Evolutionary conservation across 2,113 vertebrate species (phyloP).

Genomic region (Toxotes jaculatrix): DNA sequence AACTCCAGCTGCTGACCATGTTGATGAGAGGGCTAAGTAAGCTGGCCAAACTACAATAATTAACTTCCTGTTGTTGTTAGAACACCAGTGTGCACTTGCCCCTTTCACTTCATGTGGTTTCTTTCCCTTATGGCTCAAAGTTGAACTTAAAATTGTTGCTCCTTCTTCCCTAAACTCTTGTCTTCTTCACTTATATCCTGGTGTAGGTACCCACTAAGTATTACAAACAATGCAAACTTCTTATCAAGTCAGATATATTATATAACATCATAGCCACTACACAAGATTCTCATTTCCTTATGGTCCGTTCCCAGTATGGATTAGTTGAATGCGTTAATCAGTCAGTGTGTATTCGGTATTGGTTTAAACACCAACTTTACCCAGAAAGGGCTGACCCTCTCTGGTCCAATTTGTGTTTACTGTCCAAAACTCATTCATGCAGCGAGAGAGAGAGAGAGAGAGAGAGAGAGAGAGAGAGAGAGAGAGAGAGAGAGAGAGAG

Average conservation of each 20-base stretch:
- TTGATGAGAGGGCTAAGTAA: not conserved
- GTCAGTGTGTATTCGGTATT: constrained; percentile 3
- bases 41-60: not conserved
- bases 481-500: not conserved
- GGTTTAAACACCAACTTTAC: constrained; percentile 31
- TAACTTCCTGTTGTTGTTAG: not conserved
- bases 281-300: constrained; percentile 6
- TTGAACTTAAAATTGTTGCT: not conserved
- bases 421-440: constrained; percentile 58
- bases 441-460: not conserved
- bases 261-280: not conserved
- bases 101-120: no score
- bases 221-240: not conserved
- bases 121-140: not conserved
- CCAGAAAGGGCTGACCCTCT: not conserved
- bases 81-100: not conserved
- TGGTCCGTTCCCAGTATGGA: not conserved
- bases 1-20: not conserved
- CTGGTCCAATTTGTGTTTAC: constrained; percentile 40
- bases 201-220: not conserved
- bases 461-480: not conserved
- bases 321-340: constrained; percentile 41
- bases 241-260: not conserved
- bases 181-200: not conserved
- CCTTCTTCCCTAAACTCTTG: not conserved